phyloP scores from a whole-genome alignment of 2,888 invertebrate genomes.

The Helleia helle region DNA sequence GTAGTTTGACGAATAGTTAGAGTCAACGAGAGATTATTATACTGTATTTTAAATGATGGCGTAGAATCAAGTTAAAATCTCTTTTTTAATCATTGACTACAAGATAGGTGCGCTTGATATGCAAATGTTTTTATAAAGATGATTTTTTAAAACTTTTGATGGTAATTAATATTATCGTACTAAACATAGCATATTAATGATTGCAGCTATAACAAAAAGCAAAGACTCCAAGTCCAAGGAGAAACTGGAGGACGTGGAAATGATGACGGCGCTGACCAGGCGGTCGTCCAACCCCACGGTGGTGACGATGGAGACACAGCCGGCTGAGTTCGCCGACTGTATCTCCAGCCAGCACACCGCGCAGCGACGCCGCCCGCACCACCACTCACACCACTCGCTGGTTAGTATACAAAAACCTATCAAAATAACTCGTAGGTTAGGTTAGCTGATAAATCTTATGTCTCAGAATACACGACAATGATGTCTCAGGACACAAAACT shows the following conservation, averaged over 20 bases:
- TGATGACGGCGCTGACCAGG: slow-evolving; percentile 60
- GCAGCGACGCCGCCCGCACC: slow-evolving; percentile 55
- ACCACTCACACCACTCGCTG: slow-evolving; percentile 51
- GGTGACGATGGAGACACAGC: slow-evolving; percentile 56
- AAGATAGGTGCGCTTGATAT: not conserved
- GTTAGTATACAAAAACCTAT: too few species aligned
- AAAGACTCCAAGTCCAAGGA: slow-evolving; percentile 77
- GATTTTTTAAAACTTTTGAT: too few species aligned
- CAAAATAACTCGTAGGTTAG: too few species aligned
- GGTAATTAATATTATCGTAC: too few species aligned
- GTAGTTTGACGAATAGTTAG: too few species aligned
- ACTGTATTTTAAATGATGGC: too few species aligned
- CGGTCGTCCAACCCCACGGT: slow-evolving; percentile 55
- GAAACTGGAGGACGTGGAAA: slow-evolving; percentile 70
- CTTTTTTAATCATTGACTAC: too few species aligned
- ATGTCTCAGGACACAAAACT: too few species aligned
- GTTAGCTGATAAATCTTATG: too few species aligned
- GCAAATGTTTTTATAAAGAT: not conserved
- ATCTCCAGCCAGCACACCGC: slow-evolving; percentile 74
- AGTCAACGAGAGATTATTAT: too few species aligned
- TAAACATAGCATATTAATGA: not conserved
- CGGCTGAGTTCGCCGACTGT: slow-evolving; percentile 74
- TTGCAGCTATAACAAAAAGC: slow-evolving; percentile 73
- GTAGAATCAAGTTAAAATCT: too few species aligned
- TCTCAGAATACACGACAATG: too few species aligned